Evolutionary conservation across 2,113 vertebrate genomes (phyloP).

Genomic region (Muntiacus reevesi): DNA sequence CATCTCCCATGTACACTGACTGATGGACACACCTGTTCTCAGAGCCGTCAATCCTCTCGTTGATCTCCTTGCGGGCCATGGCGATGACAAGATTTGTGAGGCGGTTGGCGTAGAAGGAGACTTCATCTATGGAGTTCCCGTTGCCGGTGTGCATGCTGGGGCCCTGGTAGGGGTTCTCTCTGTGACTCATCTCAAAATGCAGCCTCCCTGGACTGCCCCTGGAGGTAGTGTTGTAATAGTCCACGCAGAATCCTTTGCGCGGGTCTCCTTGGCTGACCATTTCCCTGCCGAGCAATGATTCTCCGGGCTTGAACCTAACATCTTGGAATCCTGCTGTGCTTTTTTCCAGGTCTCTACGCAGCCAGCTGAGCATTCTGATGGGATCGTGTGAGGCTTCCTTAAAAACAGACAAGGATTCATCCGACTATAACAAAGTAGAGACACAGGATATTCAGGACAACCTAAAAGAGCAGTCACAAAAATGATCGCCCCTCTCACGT

Average conservation of each 20-base stretch:
- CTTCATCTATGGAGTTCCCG: constrained; percentile 41
- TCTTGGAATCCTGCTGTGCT: constrained; percentile 54
- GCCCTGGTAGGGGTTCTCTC: constrained; percentile 13
- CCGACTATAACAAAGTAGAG: constrained; percentile 24
- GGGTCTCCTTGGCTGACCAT: not conserved
- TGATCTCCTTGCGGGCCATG: constrained; percentile 69
- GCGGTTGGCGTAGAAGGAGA: constrained; percentile 74
- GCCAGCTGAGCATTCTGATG: constrained; percentile 72
- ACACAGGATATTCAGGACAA: not conserved
- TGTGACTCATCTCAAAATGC: constrained; percentile 63
- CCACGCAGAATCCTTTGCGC: constrained; percentile 21
- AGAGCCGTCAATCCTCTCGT: constrained; percentile 66
- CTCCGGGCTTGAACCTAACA: constrained; percentile 46
- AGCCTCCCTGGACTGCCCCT: constrained; percentile 43
- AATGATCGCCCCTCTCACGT: not conserved
- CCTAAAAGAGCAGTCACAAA: not conserved
- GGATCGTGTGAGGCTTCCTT: constrained; percentile 66
- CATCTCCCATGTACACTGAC: constrained; percentile 58
- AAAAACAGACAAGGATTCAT: constrained; percentile 59
- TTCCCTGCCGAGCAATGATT: not conserved
- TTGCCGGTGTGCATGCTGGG: not conserved
- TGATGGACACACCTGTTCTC: constrained; percentile 61
- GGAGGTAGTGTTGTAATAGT: constrained; percentile 35
- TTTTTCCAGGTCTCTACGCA: constrained; percentile 70
- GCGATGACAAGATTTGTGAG: constrained; percentile 74